These are phyloP conservation scores for Halichondria panicea DNA, from an alignment of 37 sponge, comb jelly and placozoan genomes.

Conservation along the genomic window DNA sequence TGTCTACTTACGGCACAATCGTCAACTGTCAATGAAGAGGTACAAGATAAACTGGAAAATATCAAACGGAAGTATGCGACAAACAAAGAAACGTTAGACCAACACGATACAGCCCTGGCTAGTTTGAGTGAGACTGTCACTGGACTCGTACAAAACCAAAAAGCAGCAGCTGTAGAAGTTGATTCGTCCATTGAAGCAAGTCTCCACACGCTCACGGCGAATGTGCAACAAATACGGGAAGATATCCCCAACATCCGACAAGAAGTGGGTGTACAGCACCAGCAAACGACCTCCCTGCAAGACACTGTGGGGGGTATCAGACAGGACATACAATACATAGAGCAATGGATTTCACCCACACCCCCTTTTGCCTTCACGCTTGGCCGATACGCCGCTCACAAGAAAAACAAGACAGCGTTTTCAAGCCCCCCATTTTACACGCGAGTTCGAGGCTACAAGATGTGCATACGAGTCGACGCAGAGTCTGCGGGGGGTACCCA, in stretches of 20 bases:
- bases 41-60: too few species aligned
- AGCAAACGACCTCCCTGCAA: not conserved
- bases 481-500: not conserved
- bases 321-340: conserved; percentile 5
- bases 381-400: not conserved
- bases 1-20: too few species aligned
- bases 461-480: conserved; percentile 9
- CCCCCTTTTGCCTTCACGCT: conserved; percentile 30
- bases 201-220: too few species aligned
- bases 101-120: not conserved
- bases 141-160: not conserved
- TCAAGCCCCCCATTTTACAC: conserved; percentile 10
- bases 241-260: too few species aligned
- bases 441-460: conserved; percentile 23
- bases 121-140: not conserved
- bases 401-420: conserved; percentile 3
- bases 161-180: too few species aligned
- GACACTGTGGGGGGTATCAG: not conserved
- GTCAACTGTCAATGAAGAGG: too few species aligned
- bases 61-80: too few species aligned
- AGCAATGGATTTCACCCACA: not conserved
- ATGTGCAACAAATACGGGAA: too few species aligned
- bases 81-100: too few species aligned
- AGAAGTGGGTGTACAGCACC: too few species aligned
- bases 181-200: too few species aligned